Base-by-base conservation (phyloP, 1,140 invertebrate genomes). In the Drosophila bifasciata region DNA sequence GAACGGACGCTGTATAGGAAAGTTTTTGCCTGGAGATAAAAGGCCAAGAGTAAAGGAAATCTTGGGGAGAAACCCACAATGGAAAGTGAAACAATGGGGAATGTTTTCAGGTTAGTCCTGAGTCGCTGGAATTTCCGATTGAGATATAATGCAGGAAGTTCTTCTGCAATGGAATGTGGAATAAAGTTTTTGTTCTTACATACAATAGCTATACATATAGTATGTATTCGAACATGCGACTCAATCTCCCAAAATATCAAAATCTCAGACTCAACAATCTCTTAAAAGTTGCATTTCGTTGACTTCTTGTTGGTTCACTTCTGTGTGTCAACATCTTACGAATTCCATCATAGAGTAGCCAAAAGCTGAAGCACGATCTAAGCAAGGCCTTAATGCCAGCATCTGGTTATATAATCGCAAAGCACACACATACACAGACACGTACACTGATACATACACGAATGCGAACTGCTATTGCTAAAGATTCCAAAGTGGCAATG, bases 341-440 rank as follows among this genome's bases (percentile, higher is more conserved):
- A 69, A 69, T 69, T 68, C 64, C 64, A 21, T 40, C 32, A 63
- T 50, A 68, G 48, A 49, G 25, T 40, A 48, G 36, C 28, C 46
- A 49, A 74, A 13, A 56, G 52, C 48, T 7, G 23, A 28, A 9
- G 73, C 73, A 66, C 50, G 56, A 69, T 69, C 41, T 69, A 56
- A 51, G 53, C 64, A 17, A 77, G 78, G 61, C 61, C 68, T 77
- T 78, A 81, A 81, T 81, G 66, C 66, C 79, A 77, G 78, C 58
- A 83, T 73, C 69, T 69, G 53, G 68, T 81, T 80, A 78, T 83
- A 80, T 77, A 80, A 80, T 72, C 73, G 57, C 16, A 40, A 51
- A 58, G 40, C 63, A 63, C 48, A 76, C 36, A 28, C 7, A 9
- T 8, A 68, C 39, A 62, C 51, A 28, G 58, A 63, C 48, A 75